These are phyloP conservation scores for Acanthornis magna DNA, from an alignment of 2,797 vertebrate genomes.

Conservation along the genomic window DNA sequence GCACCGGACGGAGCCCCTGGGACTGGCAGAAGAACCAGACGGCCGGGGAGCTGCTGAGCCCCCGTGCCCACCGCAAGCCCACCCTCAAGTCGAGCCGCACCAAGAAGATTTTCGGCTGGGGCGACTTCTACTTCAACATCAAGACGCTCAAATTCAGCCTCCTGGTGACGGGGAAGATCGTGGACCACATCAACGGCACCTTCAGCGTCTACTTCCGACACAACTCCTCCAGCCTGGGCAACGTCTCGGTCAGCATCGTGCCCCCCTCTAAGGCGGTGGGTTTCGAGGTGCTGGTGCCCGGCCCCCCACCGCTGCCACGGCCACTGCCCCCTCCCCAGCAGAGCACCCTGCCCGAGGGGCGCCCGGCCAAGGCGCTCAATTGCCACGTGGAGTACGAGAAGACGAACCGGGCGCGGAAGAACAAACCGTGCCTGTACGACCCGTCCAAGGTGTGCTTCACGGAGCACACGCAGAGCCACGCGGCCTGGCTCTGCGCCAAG, in stretches of 20 bases:
- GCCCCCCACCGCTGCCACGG: conserved; percentile 59
- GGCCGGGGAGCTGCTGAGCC: conserved; percentile 51
- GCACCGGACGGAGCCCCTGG: conserved; percentile 77
- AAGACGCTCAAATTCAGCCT: conserved; percentile 94
- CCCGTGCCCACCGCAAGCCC: conserved; percentile 87
- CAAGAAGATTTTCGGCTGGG: conserved; percentile 98
- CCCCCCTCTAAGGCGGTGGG: conserved; percentile 94
- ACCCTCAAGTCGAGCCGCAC: conserved; percentile 86
- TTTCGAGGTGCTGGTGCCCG: conserved; percentile 83
- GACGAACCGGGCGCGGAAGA: conserved; percentile 92
- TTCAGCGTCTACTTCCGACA: conserved; percentile 98
- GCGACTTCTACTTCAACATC: conserved; percentile 96
- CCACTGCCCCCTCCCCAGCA: conserved; percentile 70
- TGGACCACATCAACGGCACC: conserved; percentile 96
- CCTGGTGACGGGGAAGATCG: conserved; percentile 95
- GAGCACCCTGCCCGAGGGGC: conserved; percentile 84
- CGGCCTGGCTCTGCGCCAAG: conserved; percentile 95
- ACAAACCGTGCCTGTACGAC: conserved; percentile 94
- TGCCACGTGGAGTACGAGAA: conserved; percentile 96
- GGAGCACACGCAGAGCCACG: conserved; percentile 94
- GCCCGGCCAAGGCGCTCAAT: conserved; percentile 89
- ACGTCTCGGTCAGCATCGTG: conserved; percentile 95
- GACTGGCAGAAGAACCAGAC: conserved; percentile 89
- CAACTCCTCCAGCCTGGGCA: conserved; percentile 95
- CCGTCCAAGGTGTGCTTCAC: conserved; percentile 95